Evolutionary conservation across 2,888 invertebrate species (phyloP), one percentile per base, ranked within the genome.

Genomic region (Lasiommata megera): DNA sequence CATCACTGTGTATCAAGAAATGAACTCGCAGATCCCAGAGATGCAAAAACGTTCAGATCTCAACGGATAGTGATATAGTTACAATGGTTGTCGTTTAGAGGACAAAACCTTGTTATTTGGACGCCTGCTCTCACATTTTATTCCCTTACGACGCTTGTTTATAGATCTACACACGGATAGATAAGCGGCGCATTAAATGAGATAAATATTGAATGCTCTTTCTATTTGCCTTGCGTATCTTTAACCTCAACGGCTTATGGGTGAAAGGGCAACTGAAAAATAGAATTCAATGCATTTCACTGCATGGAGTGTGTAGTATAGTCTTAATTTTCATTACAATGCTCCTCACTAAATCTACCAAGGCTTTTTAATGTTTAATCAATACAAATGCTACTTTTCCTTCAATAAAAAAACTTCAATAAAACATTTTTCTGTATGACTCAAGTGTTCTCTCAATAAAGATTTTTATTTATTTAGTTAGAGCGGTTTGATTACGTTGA

Each of bases 31-130:
- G 70, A 68, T 71, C 58, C 11, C 44, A 65, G 69, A 68, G 71
- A 86, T 84, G 77, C 76, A 79, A 78, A 79, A 79, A 83, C 80
- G 76, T 68, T 68, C 69, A 80, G 83, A 88, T 87, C 76, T 71
- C 77, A 73, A 77, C 77, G 74, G 73, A 78, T 79, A 76, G 55
- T 74, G 81, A 81, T 82, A 81, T 81, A 81, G 75, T 77, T 80
- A 84, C 86, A 84, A 86, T 83, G 74, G 82, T 79, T 84, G 87
- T 88, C 87, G 82, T 84, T 86, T 87, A 88, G 75, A 88, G 77
- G 82, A 88, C 88, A 80, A 84, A 87, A 79, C 79, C 88, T 88
- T 88, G 88, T 88, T 85, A 84, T 84, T 82, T 72, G 81, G 81
- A 76, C 84, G 86, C 83, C 85, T 74, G 82, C 85, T 66, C 74